Evolutionary conservation across 2,888 invertebrate species (phyloP).

Genomic region (Diogma glabrata): DNA sequence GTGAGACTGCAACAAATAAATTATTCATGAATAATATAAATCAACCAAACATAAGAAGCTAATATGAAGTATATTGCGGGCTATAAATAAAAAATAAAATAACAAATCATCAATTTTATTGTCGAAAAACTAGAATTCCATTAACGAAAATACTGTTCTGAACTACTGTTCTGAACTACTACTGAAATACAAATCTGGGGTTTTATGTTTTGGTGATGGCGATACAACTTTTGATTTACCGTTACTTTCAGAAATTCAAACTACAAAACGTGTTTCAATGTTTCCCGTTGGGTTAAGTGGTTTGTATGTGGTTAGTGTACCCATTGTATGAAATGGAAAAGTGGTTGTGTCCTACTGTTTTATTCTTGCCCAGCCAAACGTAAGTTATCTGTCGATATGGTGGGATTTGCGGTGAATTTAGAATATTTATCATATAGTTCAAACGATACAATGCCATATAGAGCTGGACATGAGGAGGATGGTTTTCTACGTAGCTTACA

Average conservation of each 20-base stretch:
- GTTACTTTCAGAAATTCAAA: constrained; percentile 58
- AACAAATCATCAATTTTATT: too few species aligned
- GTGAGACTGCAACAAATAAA: too few species aligned
- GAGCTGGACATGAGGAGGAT: constrained; percentile 66
- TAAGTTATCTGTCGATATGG: constrained; percentile 69
- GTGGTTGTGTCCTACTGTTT: constrained; percentile 58
- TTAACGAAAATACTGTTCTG: too few species aligned
- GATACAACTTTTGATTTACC: constrained; percentile 62
- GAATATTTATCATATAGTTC: constrained; percentile 42
- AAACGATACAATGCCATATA: constrained; percentile 55
- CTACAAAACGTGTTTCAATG: constrained; percentile 61
- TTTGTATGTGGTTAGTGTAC: constrained; percentile 52
- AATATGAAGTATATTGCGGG: too few species aligned
- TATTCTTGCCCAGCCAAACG: constrained; percentile 61
- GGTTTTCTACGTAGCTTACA: constrained; percentile 56
- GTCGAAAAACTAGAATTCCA: too few species aligned
- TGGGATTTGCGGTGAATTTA: constrained; percentile 66
- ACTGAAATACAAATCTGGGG: constrained; percentile 42
- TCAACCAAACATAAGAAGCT: too few species aligned
- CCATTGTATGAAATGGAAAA: constrained; percentile 46
- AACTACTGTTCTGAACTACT: too few species aligned
- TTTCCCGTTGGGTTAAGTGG: constrained; percentile 76
- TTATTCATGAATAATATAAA: too few species aligned
- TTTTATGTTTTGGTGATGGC: constrained; percentile 66
- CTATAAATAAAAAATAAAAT: too few species aligned